A percentile compares a stretch with the other conserved stretches of the same genome.
Evolutionary conservation across 2,113 vertebrate genomes (phyloP).

Genomic region (Microcebus murinus): DNA sequence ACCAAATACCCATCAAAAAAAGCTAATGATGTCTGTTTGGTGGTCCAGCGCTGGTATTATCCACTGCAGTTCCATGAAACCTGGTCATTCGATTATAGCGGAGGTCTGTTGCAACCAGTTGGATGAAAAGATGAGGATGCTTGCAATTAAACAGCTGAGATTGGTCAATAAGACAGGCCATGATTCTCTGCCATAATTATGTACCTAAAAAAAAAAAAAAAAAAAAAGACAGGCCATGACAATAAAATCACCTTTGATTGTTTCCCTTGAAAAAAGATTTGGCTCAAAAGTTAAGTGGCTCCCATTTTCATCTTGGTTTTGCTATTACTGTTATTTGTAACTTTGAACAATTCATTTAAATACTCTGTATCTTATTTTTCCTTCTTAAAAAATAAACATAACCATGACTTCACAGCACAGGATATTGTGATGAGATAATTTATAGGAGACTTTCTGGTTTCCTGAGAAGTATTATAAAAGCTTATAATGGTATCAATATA

Average conservation of each 20-base stretch:
- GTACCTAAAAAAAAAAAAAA: no score
- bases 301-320: neutral
- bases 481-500: conserved; percentile 43
- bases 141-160: no score
- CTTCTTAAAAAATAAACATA: neutral
- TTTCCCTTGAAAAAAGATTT: neutral
- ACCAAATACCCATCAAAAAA: no score
- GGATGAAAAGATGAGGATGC: no score
- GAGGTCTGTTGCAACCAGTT: no score
- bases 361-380: neutral
- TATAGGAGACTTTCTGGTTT: neutral
- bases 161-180: no score
- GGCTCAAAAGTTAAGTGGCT: neutral
- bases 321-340: neutral
- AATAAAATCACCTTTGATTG: neutral
- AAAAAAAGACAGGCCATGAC: no score
- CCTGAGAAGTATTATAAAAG: conserved; percentile 41
- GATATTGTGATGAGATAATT: conserved; percentile 42
- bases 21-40: no score
- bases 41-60: no score
- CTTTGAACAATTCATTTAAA: neutral
- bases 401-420: conserved; percentile 45
- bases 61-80: no score
- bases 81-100: no score
- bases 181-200: no score